A percentile compares a stretch with the other conserved stretches of the same genome.
These are phyloP conservation scores for Cirrhinus molitorella DNA, from an alignment of 2,797 vertebrate genomes.

Conservation along the genomic window DNA sequence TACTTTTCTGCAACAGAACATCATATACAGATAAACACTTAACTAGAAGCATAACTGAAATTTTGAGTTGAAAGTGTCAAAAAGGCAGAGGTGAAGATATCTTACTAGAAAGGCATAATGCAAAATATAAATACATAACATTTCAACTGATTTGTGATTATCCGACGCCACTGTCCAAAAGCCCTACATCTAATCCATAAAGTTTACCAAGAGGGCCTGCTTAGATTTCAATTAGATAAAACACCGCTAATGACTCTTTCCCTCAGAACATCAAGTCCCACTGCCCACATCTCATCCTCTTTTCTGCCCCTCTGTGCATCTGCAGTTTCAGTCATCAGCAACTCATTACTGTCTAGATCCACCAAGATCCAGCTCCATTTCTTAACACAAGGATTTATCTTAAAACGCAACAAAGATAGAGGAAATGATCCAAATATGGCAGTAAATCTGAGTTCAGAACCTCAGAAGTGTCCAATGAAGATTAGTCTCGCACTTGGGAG, in stretches of 20 bases:
- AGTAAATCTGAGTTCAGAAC: slow-evolving; percentile 22
- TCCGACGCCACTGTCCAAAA: slow-evolving; percentile 32
- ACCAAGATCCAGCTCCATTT: slow-evolving; percentile 29
- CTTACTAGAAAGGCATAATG: background rate
- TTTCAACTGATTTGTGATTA: background rate
- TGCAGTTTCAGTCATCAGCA: slow-evolving; percentile 44
- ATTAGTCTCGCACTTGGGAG: slow-evolving; percentile 31
- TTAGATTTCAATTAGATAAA: slow-evolving; percentile 49
- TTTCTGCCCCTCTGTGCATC: slow-evolving; percentile 38
- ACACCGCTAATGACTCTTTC: slow-evolving; percentile 42
- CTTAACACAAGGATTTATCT: slow-evolving; percentile 44
- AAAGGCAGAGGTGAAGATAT: background rate
- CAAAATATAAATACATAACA: background rate
- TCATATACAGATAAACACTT: slow-evolving; percentile 3
- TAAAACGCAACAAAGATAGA: slow-evolving; percentile 24
- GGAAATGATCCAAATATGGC: slow-evolving; percentile 21
- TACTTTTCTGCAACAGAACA: background rate
- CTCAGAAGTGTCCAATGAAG: slow-evolving; percentile 9
- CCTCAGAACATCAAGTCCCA: slow-evolving; percentile 41
- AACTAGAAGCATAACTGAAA: slow-evolving; percentile 2
- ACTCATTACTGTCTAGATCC: slow-evolving; percentile 44
- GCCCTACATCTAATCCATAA: slow-evolving; percentile 40
- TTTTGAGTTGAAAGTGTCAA: background rate
- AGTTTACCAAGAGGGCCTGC: slow-evolving; percentile 38
- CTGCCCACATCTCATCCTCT: slow-evolving; percentile 47